Conservation (phyloP, 2,888 invertebrate species). For the Auanema sp. region DNA sequence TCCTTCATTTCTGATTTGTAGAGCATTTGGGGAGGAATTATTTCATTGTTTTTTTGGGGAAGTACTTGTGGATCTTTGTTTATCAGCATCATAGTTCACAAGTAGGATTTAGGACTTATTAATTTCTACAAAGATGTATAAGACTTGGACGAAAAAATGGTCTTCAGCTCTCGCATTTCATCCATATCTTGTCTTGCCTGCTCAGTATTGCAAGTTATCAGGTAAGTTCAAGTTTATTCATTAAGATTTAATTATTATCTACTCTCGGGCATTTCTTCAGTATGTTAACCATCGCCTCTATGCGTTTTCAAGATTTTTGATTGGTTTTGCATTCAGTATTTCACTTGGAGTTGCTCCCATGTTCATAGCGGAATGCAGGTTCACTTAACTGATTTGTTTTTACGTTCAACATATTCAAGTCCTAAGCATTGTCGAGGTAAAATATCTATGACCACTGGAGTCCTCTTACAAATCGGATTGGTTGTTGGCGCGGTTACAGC, state of each 20-base stretch:
- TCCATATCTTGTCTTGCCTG: constrained; percentile 22
- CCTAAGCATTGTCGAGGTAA: constrained; percentile 47
- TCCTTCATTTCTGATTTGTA: constrained; percentile 18
- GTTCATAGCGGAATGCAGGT: constrained; percentile 41
- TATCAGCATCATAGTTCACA: constrained; percentile 15
- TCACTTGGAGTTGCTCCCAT: constrained; percentile 39
- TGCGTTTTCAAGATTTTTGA: constrained; percentile 32
- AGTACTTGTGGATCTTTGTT: constrained; percentile 36
- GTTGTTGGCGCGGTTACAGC: constrained; percentile 45
- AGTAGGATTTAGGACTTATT: constrained; percentile 1
- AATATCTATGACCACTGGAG: constrained; percentile 47
- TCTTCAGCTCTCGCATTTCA: constrained; percentile 25
- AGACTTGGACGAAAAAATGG: constrained; percentile 33
- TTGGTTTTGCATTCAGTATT: constrained; percentile 42
- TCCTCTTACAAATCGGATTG: constrained; percentile 45
- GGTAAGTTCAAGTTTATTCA: constrained; percentile 26
- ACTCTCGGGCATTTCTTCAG: constrained; percentile 5
- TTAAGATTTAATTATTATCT: background rate
- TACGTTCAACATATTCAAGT: constrained; percentile 8
- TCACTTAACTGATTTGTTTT: background rate
- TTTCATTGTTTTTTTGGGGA: constrained; percentile 45
- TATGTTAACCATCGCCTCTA: constrained; percentile 28
- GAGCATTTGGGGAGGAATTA: constrained; percentile 41
- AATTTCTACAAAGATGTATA: background rate
- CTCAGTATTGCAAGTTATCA: constrained; percentile 26